Conservation (phyloP, 2,888 invertebrate genomes). For the Himalopsyche anomala region DNA sequence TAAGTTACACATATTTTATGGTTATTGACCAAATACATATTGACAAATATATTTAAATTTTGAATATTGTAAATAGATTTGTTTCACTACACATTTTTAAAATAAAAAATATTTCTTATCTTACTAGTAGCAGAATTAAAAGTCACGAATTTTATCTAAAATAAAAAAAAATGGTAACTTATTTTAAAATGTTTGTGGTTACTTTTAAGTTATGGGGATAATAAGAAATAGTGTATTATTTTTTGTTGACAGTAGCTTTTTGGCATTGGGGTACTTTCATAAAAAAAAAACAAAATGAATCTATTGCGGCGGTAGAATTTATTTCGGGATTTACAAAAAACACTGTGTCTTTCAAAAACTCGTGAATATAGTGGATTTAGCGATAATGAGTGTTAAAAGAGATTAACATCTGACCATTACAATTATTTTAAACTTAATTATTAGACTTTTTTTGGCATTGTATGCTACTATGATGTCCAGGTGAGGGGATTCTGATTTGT, state of each 20-base stretch:
- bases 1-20: constrained; percentile 39
- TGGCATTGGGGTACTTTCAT: no score
- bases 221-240: background rate
- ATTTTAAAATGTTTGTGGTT: background rate
- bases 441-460: constrained; percentile 8
- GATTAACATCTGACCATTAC: background rate
- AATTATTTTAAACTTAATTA: no score
- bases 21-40: constrained; percentile 30
- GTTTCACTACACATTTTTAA: constrained; percentile 32
- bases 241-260: no score
- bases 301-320: no score
- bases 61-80: constrained; percentile 43
- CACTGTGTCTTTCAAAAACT: background rate
- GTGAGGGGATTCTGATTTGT: background rate
- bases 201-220: background rate
- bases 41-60: constrained; percentile 38
- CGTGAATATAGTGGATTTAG: background rate
- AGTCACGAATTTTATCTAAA: background rate
- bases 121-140: constrained; percentile 39
- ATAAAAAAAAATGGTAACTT: background rate
- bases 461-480: background rate
- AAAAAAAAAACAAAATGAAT: no score
- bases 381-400: background rate
- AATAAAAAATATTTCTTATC: constrained; percentile 11
- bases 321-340: no score